These are phyloP conservation scores for Notolabrus celidotus DNA, from an alignment of 2,797 vertebrate genomes.

Conservation along the genomic window DNA sequence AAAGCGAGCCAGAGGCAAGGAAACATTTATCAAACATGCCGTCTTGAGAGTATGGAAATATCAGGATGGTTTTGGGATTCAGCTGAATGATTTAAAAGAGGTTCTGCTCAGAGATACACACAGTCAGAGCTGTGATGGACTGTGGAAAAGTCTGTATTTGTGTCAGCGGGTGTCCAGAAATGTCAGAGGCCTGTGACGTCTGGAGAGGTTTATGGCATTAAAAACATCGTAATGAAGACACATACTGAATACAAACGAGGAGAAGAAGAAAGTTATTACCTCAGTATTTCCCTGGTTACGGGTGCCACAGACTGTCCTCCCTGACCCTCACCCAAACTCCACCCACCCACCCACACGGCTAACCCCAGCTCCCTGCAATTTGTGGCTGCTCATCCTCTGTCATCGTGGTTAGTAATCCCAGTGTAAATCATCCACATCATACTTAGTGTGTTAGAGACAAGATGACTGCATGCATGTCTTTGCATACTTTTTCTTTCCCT, in stretches of 20 bases:
- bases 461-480: slow-evolving; percentile 11
- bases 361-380: slow-evolving; percentile 64
- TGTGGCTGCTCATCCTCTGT: slow-evolving; percentile 74
- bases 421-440: slow-evolving; percentile 32
- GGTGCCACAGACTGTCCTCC: slow-evolving; percentile 46
- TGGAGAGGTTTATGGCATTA: slow-evolving; percentile 33
- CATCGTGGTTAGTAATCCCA: slow-evolving; percentile 61
- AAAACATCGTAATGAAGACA: slow-evolving; percentile 31
- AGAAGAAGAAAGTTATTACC: slow-evolving; percentile 60
- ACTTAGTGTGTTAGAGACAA: slow-evolving; percentile 11
- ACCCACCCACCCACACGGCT: slow-evolving; percentile 31
- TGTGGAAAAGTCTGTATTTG: slow-evolving; percentile 57
- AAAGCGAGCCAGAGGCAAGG: slow-evolving; percentile 51
- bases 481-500: slow-evolving; percentile 2
- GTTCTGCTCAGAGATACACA: slow-evolving; percentile 34
- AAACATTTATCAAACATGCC: slow-evolving; percentile 46
- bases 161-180: slow-evolving; percentile 49
- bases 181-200: slow-evolving; percentile 49
- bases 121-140: slow-evolving; percentile 42
- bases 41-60: slow-evolving; percentile 52
- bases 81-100: slow-evolving; percentile 49
- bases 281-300: slow-evolving; percentile 60
- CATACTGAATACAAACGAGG: slow-evolving; percentile 31
- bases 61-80: slow-evolving; percentile 37
- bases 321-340: slow-evolving; percentile 17